Percentiles rank a stretch among this genome's conserved stretches.
Conservation (phyloP, 2,888 invertebrate species). For the Caradrina clavipalpis region DNA sequence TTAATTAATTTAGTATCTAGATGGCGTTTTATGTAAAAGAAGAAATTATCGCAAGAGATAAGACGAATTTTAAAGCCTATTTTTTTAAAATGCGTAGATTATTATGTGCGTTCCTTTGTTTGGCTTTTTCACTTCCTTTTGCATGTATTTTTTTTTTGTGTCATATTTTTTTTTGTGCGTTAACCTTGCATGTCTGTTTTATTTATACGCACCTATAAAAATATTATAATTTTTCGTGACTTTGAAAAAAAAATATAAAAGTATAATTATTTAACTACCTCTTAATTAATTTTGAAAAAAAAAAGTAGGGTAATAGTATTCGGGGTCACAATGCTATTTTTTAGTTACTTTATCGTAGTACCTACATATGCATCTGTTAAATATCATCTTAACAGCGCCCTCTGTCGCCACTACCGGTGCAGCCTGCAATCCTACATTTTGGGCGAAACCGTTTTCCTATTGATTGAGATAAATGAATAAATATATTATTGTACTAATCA, state of each 20-base stretch:
- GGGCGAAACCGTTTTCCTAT: not conserved
- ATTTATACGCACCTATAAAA: not conserved
- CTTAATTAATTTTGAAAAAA: not conserved
- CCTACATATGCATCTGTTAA: too few relatives aligned
- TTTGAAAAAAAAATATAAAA: too few relatives aligned
- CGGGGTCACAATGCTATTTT: too few relatives aligned
- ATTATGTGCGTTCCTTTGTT: conserved; percentile 24
- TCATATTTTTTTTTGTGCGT: not conserved
- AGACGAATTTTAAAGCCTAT: not conserved
- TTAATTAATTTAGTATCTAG: not conserved
- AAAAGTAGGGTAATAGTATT: too few relatives aligned
- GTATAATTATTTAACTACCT: too few relatives aligned
- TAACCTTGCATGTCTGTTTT: not conserved
- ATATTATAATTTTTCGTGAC: too few relatives aligned
- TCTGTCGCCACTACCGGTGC: conserved; percentile 31
- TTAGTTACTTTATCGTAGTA: not conserved
- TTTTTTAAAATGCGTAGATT: conserved; percentile 13
- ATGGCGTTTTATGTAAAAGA: not conserved
- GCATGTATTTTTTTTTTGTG: conserved; percentile 20
- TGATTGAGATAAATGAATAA: not conserved
- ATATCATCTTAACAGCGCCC: conserved; percentile 14
- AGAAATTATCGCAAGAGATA: conserved; percentile 1
- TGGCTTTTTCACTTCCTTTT: conserved; percentile 41
- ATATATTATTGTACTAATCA: too few relatives aligned
- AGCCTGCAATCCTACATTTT: conserved; percentile 12